Conservation (phyloP, 2,113 vertebrate species). For the Petrocephalus zakoni region DNA sequence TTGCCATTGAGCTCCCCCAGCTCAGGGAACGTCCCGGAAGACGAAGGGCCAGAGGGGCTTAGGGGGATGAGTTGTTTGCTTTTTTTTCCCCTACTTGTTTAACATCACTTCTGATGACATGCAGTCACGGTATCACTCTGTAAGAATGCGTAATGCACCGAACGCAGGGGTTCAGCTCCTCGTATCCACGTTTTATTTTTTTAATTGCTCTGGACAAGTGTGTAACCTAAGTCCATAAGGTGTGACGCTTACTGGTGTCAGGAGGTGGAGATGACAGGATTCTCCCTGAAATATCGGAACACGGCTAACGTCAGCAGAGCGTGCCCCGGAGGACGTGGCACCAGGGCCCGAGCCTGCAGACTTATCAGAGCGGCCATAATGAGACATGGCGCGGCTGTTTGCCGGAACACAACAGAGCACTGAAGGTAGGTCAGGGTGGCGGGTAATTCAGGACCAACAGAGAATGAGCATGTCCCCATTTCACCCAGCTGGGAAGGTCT, state of each 20-base stretch:
- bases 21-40: conserved; percentile 26
- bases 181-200: background rate
- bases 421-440: background rate
- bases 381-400: background rate
- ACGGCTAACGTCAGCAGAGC: background rate
- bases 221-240: background rate
- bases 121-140: background rate
- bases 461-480: background rate
- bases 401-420: background rate
- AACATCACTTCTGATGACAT: background rate
- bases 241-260: background rate
- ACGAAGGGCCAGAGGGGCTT: background rate
- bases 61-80: background rate
- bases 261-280: background rate
- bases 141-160: background rate
- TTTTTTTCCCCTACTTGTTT: background rate
- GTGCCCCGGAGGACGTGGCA: background rate
- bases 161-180: background rate
- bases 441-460: background rate
- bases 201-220: background rate
- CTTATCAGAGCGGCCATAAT: background rate
- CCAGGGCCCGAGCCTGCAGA: background rate
- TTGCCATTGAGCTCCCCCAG: conserved; percentile 40
- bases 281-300: background rate
- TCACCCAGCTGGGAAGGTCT: background rate